Conservation (phyloP, 2,888 invertebrate species). For the Herminia tarsipennalis region DNA sequence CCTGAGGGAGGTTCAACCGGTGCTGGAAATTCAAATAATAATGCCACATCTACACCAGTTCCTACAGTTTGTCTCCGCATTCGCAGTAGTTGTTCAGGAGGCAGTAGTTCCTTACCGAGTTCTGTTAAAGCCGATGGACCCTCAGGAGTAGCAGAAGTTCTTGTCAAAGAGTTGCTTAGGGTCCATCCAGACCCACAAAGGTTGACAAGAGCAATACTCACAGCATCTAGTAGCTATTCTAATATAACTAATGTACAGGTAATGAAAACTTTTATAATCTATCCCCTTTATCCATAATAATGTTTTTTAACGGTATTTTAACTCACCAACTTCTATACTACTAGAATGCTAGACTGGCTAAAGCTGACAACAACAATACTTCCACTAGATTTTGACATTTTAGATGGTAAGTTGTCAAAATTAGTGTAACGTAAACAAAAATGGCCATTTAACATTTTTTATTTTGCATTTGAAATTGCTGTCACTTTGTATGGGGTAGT, state of each 20-base stretch:
- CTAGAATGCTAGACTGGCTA: too few relatives aligned
- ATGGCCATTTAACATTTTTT: too few relatives aligned
- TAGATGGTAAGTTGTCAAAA: too few relatives aligned
- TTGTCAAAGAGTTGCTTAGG: constrained; percentile 77
- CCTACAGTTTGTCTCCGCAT: constrained; percentile 65
- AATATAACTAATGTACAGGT: constrained; percentile 78
- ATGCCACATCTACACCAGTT: constrained; percentile 55
- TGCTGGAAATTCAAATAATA: constrained; percentile 60
- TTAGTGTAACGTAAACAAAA: too few relatives aligned
- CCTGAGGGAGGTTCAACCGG: constrained; percentile 80
- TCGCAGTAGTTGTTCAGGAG: constrained; percentile 71
- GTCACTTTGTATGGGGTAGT: too few relatives aligned
- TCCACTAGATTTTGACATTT: too few relatives aligned
- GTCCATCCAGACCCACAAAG: constrained; percentile 82
- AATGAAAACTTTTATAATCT: constrained; percentile 12
- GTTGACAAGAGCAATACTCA: constrained; percentile 80
- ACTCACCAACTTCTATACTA: too few relatives aligned
- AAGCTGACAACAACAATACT: too few relatives aligned
- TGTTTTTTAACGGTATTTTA: too few relatives aligned
- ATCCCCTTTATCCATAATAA: neutral
- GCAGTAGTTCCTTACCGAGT: constrained; percentile 65
- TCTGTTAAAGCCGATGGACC: constrained; percentile 67
- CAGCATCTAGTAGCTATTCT: constrained; percentile 82
- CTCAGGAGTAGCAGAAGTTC: constrained; percentile 69
- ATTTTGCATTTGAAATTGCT: too few relatives aligned